Conservation (phyloP, 2,113 vertebrate species). For the Cettia cetti region DNA sequence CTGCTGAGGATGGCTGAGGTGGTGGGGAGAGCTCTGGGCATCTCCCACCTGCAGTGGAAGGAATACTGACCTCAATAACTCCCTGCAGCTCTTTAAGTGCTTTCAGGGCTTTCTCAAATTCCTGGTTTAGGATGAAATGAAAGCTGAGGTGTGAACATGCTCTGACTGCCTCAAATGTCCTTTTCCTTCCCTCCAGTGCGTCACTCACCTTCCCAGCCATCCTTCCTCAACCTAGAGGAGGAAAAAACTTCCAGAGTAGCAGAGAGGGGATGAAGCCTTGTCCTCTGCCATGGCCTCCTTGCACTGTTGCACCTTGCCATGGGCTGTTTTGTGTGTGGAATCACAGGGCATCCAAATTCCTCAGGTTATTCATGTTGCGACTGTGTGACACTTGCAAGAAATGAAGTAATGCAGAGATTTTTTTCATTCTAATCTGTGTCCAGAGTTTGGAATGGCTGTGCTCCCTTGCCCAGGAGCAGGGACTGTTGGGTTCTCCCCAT, state of each 20-base stretch:
- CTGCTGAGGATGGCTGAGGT: background rate
- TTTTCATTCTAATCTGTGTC: background rate
- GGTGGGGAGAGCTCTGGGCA: background rate
- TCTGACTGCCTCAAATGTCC: background rate
- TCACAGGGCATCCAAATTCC: accelerated
- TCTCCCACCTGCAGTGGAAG: accelerated
- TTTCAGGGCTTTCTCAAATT: background rate
- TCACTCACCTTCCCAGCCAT: accelerated
- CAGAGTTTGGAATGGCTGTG: background rate
- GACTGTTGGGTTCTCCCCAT: background rate
- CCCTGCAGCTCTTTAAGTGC: background rate
- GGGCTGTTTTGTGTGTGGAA: background rate
- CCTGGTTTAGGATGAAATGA: background rate
- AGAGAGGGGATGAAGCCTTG: background rate
- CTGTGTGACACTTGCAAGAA: background rate
- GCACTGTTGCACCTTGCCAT: background rate
- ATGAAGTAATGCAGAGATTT: accelerated
- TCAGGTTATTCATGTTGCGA: background rate
- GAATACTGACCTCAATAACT: accelerated
- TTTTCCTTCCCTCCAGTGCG: background rate
- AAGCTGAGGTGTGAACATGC: background rate
- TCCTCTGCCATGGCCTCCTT: background rate
- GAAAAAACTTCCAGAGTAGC: background rate
- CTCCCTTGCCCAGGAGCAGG: background rate
- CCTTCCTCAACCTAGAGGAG: background rate